Evolutionary conservation across 2,797 vertebrate species (phyloP), one percentile per base, ranked within the genome.

Genomic region (Holocentrus rufus): DNA sequence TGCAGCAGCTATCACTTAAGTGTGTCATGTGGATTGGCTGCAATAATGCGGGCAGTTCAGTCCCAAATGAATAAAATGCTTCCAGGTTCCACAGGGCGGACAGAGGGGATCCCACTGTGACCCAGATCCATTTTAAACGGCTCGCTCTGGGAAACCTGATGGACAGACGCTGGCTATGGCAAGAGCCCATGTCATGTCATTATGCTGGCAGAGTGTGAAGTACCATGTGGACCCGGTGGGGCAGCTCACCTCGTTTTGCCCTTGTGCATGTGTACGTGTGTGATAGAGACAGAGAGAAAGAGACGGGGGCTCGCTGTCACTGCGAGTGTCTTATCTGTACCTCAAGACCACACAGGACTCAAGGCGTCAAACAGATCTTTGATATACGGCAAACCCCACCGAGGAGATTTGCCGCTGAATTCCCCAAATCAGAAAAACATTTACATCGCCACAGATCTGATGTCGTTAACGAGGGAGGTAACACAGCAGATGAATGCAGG

Each of bases 121-220:
- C 91, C 90, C 79, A 90, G 88, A 89, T 92, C 89, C 88, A 88
- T 89, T 85, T 88, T 86, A 89, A 91, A 90, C 54, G 74, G 22
- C 74, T 87, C 69, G 18, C 87, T 88, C 79, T 62, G 74, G 84
- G 87, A 73, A 78, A 74, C 78, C 82, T 81, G 83, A 84, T 2
- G 85, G 86, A 87, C 86, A 82, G 82, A 86, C 59, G 80, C 72
- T n/a, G 72, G 78, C 75, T 13, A 50, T 2, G 9, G 73, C 55
- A 68, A 76, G 72, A 72, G 71, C 79, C 68, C 65, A 1, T n/a
- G 59, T 74, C 22, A 53, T 74, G 78, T 72, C 84, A 76, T 81
- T 84, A 82, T 76, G 85, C 68, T 66, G 80, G 82, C 80, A 77
- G 82, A 71, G 69, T 76, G 85, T 52, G 71, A 74, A 80, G 80